Base-by-base conservation (phyloP, 2,113 vertebrate species). In the Limanda limanda region DNA sequence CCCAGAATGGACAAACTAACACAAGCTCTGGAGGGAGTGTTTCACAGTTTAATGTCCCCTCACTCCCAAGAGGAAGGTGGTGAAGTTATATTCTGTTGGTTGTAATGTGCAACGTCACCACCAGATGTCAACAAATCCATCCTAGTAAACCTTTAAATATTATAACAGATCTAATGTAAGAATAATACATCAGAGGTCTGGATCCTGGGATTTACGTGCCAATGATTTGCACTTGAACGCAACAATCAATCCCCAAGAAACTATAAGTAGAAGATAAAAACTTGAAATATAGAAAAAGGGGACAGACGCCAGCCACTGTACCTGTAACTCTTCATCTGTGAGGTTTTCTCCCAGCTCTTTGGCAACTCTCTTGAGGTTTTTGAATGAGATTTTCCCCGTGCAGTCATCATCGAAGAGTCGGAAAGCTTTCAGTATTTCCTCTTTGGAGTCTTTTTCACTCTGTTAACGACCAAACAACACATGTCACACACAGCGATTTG, bases 341-440 rank as follows among this genome's bases (percentile, higher is more conserved):
- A 98, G 89, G 84, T 96, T 98, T 87, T 99, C 97, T 40, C 96
- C 97, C 54, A 98, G 92, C 86, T 99, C 97, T 78, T 97, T 97
- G 65, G 96, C 95, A 64, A 97, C 96, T 72, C 96, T 93, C 85
- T 97, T 99, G 7, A 99, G 92, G 67, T 98, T 98, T 87, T 95
- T 97, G 78, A 99, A 96, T 2, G 97, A 96, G 92, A 99, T 98
- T 73, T 94, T 96, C 25, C 97, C 97, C 0, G 97, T 98, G 67
- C 95, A 87, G 76, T 99, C 97, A 24, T 97, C 96, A 86, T 97
- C 98, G 84, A 98, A 98, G 71, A 99, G 92, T 37, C 96, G 92
- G 67, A 99, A 98, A 63, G 97, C 96, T 86, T 98, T 99, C 86
- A 98, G 20, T 57, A 98, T 96, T 94, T 99, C 98, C 93, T 98